Base-by-base conservation (phyloP, 2,888 invertebrate genomes). In the Tetheella fluctuosa region DNA sequence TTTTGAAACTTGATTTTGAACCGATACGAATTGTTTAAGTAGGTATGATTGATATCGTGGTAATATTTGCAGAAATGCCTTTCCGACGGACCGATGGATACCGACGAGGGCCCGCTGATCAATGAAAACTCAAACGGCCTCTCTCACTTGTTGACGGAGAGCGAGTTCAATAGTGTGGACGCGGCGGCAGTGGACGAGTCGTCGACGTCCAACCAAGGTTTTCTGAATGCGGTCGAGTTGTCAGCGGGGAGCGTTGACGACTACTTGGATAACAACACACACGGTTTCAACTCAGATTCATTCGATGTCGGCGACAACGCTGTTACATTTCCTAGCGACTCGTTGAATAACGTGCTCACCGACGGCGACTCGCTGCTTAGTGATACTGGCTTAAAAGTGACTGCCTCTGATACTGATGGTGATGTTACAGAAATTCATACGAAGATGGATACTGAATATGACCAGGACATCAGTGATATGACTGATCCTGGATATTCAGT, bases 291-390 rank as follows among this genome's bases (percentile, higher is more conserved):
- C 68, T 74, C 86, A 5, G 84, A 87, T 65, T 80, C 88, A 25
- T 92, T 92, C 65, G 93, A 91, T 74, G 90, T 91, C 60, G 93
- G 91, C 57, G 93, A 92, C 67, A 92, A 91, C 59, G 91, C 91
- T 13, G 89, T 91, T 25, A 90, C 85, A 25, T 93, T 90, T 67
- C 87, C 88, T 48, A 90, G 86, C 63, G 91, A 89, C 62, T 87
- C 90, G 59, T 69, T 90, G 65, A 87, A 85, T 69, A 88, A 88
- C 71, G 85, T 84, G 62, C 82, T 89, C 61, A 86, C 87, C 37
- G 91, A 91, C 64, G 89, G 88, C 53, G 90, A 92, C 76, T 91
- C 91, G 42, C 82, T 85, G 59, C 80, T 87, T 58, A 88, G 88
- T 73, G 88, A 88, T 67, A 68, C 80, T 30, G 73, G 65, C 1